Percentiles rank a stretch among this genome's conserved stretches.
phyloP scores from a whole-genome alignment of 2,797 vertebrate genomes.

The Melanogrammus aeglefinus region DNA sequence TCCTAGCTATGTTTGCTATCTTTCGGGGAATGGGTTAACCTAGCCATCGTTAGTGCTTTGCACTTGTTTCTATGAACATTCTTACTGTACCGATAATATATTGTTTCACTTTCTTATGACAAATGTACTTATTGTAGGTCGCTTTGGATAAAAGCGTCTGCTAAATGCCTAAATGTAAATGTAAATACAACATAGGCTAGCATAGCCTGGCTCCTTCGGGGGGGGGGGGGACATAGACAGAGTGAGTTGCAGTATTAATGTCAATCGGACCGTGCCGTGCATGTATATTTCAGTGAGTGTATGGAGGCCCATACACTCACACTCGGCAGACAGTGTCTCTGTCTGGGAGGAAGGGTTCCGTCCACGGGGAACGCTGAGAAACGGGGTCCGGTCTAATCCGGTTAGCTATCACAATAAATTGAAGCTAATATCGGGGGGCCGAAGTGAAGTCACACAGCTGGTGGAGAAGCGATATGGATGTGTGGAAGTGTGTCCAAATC shows the following conservation, averaged over 20 bases:
- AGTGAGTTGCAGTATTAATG: conserved; percentile 47
- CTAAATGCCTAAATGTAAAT: too few relatives aligned
- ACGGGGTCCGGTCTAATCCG: conserved; percentile 27
- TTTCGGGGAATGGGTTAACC: too few relatives aligned
- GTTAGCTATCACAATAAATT: conserved; percentile 39
- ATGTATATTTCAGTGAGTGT: conserved; percentile 55
- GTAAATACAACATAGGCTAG: too few relatives aligned
- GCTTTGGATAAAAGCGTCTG: too few relatives aligned
- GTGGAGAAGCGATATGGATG: conserved; percentile 23
- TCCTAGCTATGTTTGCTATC: too few relatives aligned
- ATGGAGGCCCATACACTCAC: conserved; percentile 21
- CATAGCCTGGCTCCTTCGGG: neutral
- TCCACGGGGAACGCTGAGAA: conserved; percentile 11
- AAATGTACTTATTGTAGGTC: too few relatives aligned
- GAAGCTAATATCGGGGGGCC: conserved; percentile 37
- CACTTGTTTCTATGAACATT: too few relatives aligned
- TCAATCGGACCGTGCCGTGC: conserved; percentile 42
- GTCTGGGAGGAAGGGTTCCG: conserved; percentile 24
- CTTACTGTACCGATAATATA: too few relatives aligned
- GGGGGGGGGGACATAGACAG: conserved; percentile 21
- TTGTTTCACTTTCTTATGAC: too few relatives aligned
- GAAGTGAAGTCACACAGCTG: conserved; percentile 22
- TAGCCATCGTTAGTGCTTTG: too few relatives aligned
- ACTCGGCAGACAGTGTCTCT: conserved; percentile 46
- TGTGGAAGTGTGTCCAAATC: conserved; percentile 13